Base-by-base conservation (phyloP, 2,888 invertebrate genomes). In the Acanthosoma haemorrhoidale region DNA sequence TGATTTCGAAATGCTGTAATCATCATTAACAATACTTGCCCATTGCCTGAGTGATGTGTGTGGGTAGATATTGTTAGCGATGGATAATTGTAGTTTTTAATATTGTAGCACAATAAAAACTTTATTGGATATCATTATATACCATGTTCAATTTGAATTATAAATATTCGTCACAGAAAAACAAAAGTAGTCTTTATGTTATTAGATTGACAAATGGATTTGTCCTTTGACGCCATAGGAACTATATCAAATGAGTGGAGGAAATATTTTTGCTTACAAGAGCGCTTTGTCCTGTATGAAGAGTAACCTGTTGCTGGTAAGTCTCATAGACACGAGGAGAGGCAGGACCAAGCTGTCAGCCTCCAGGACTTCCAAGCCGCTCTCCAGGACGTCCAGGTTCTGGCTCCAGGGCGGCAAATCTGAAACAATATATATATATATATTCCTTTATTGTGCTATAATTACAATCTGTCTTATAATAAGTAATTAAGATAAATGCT, bases 251-350 rank as follows among this genome's bases (percentile, higher is more conserved):
- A 36, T 11, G 38, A 8, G 9, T 11, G 38, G 38, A 36, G 9
- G 11, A 36, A 18, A 58, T n/a, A 16, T 16, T 38, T 41, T n/a
- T 64, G 80, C 84, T 84, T 81, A 92, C 92, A 88, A 87, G 79
- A 93, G 88, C 76, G 91, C 88, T 79, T 88, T 87, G 74, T 88
- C 87, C 74, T 89, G 89, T 78, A 93, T 87, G 80, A 87, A 87
- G 80, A 89, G 87, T 77, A 93, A 84, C 81, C 87, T 87, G 82
- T 93, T 92, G 82, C 90, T 91, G 82, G 90, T 88, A 79, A 92
- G 82, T 77, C 91, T 88, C 75, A 93, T 83, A 71, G 91, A 90
- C 80, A 92, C 91, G 75, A 92, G 84, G 77, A 86, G 85, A 76
- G 88, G 83, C 74, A 88, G 88, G 75, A 88, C 89, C 77, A 92